Evolutionary conservation across 2,888 invertebrate genomes (phyloP), one percentile per base, ranked within the genome.

Genomic region (Nemotelus pantherinus): DNA sequence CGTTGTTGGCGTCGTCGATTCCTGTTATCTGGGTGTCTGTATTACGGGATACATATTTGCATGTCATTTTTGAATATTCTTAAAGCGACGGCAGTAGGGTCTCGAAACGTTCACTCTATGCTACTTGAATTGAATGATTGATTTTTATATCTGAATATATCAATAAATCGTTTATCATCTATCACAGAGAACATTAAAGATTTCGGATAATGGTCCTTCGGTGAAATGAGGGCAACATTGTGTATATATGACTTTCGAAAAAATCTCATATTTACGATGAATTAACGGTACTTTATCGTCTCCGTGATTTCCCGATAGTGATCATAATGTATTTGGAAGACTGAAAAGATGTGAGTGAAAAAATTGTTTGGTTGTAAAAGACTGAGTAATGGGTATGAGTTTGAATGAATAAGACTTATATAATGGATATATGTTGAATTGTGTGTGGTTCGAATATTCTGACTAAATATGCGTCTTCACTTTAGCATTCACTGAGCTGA

Each of bases 161-260:
- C 78, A 78, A 78, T 78, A 78, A 78, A 78, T 53, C 72, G 76
- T 78, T 78, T 78, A 77, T 78, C 77, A 78, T 76, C 76, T 44
- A 65, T 65, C 39, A 63, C 44, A 25, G 63, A 63, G 57, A 58
- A 72, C 71, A 72, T 72, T 72, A 55, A 72, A 58, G 71, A 57
- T 44, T 25, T 48, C 45, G 48, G 7, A 67, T 67, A 67, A 67
- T 67, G 47, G 67, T 47, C 7, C 25, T 7, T 7, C 7, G 41
- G 41, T 39, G n/a, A 43, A 41, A 41, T 7, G 39, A 60, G 60
- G 4, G 5, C 25, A 3, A 43, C 7, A 53, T 53, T 6, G 6
- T 7, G 53, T 10, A 53, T 10, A 53, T 6, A 45, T 7, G n/a
- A 9, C 47, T 65, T 70, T 70, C n/a, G 44, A 47, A 67, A 67